A percentile compares a stretch with the other conserved stretches of the same genome.
phyloP scores from a whole-genome alignment of 1,140 invertebrate genomes.

The Drosophila saltans region DNA sequence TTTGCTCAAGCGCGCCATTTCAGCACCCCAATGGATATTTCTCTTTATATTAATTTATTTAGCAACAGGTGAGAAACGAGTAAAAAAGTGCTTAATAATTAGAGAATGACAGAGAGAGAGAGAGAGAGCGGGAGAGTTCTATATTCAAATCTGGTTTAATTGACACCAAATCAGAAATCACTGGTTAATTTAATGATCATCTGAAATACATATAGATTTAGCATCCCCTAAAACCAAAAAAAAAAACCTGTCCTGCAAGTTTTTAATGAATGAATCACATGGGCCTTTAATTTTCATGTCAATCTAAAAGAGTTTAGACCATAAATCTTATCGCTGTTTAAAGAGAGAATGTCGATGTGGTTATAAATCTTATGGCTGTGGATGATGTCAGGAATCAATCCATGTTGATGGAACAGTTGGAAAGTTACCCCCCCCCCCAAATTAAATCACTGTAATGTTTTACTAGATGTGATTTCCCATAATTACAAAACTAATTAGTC shows the following conservation, averaged over 20 bases:
- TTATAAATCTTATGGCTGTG: constrained; percentile 8
- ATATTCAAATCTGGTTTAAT: background rate
- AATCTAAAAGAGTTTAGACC: background rate
- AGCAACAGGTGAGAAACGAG: constrained; percentile 70
- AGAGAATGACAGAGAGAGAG: constrained; percentile 16
- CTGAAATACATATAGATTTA: background rate
- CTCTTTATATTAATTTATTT: constrained; percentile 78
- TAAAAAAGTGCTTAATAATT: background rate
- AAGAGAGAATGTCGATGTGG: constrained; percentile 32
- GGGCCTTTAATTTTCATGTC: constrained; percentile 6
- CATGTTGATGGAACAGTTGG: no score
- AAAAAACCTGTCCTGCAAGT: background rate
- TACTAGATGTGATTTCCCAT: background rate
- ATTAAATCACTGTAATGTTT: background rate
- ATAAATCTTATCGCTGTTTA: constrained; percentile 30
- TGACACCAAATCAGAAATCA: constrained; percentile 10
- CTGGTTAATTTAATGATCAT: background rate
- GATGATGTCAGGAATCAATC: background rate
- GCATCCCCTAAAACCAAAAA: background rate
- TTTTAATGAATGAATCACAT: constrained; percentile 6
- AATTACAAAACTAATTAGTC: background rate
- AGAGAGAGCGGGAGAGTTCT: constrained; percentile 15
- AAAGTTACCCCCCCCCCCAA: no score
- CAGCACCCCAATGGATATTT: constrained; percentile 77
- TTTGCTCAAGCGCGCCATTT: constrained; percentile 77